Evolutionary conservation across 2,888 invertebrate genomes (phyloP), one percentile per base, ranked within the genome.

Genomic region (Steinernema scapterisci): DNA sequence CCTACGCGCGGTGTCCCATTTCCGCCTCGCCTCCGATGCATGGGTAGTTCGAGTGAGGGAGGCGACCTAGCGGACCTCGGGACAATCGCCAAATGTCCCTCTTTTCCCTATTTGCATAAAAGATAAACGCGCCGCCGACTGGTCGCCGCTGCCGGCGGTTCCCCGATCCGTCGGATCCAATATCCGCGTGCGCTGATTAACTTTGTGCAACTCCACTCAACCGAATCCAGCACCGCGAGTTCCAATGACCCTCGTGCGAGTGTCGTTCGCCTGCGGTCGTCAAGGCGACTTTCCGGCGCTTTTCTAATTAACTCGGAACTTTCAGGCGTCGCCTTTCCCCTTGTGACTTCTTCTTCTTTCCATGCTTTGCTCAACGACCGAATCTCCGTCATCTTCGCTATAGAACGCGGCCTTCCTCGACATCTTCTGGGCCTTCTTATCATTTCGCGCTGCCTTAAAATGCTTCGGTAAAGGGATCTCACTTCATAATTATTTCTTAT

Each of bases 71-170:
- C 31, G 31, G 31, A 31, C n/a, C 45, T 19, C n/a, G 31, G 63
- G 31, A 63, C 63, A 63, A 63, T 63, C 38, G 63, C 63, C 63
- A 63, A 63, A 25, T 63, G 63, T 63, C 19, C 31, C 63, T 6
- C 63, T 54, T 54, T 54, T 54, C 54, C n/a, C 63, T 63, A 63
- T 63, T 63, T 63, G 63, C 63, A 63, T 63, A 63, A 63, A 63
- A 31, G 63, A 63, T 63, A 63, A 31, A 31, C 31, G 63, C 63
- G 13, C 54, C 54, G 54, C 25, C 54, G 25, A 25, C 63, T 11
- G 63, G 25, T 38, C 63, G 27, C 31, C n/a, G 31, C 31, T 38
- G 38, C 38, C 38, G 38, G 38, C 38, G 38, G 38, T 6, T 38
- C 38, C 38, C 38, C 38, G 38, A 38, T 38, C 38, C 38, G 38